Percentiles rank a stretch among this genome's conserved stretches.
Evolutionary conservation across 2,113 vertebrate species (phyloP).

Genomic region (Podiceps cristatus): DNA sequence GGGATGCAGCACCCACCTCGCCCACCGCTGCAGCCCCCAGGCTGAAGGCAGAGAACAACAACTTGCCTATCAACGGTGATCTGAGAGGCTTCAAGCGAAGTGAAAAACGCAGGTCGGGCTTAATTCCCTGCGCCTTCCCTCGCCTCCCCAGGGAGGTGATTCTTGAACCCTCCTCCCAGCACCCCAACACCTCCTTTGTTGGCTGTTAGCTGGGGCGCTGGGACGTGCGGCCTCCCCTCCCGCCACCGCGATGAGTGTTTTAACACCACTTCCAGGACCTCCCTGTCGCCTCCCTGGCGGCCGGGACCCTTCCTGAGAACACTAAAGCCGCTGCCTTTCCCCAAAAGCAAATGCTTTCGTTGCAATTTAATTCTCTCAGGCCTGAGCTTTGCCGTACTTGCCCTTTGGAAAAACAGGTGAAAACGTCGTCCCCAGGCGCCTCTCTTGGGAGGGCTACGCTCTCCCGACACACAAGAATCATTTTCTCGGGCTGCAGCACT

Average conservation of each 20-base stretch:
- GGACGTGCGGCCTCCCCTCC: fast-evolving
- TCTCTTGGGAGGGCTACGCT: too few relatives aligned
- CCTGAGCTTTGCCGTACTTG: neutral
- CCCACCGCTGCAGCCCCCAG: neutral
- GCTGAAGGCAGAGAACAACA: neutral
- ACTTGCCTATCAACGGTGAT: fast-evolving
- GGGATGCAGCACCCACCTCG: neutral
- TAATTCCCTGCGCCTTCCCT: neutral
- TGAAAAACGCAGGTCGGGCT: neutral
- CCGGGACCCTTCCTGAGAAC: neutral
- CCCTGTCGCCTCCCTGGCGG: neutral
- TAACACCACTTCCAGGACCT: neutral
- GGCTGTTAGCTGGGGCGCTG: neutral
- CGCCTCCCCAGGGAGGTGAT: fast-evolving
- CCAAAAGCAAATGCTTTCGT: neutral
- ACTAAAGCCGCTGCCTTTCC: neutral
- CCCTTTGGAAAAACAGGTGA: neutral
- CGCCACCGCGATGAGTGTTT: too few relatives aligned
- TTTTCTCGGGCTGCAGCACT: neutral
- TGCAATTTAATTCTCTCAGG: neutral
- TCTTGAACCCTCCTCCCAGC: too few relatives aligned
- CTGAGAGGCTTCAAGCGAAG: neutral
- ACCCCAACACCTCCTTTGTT: neutral
- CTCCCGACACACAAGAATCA: neutral
- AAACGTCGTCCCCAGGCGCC: too few relatives aligned